Evolutionary conservation across 2,888 invertebrate genomes (phyloP).

Genomic region (Meteorus colon): DNA sequence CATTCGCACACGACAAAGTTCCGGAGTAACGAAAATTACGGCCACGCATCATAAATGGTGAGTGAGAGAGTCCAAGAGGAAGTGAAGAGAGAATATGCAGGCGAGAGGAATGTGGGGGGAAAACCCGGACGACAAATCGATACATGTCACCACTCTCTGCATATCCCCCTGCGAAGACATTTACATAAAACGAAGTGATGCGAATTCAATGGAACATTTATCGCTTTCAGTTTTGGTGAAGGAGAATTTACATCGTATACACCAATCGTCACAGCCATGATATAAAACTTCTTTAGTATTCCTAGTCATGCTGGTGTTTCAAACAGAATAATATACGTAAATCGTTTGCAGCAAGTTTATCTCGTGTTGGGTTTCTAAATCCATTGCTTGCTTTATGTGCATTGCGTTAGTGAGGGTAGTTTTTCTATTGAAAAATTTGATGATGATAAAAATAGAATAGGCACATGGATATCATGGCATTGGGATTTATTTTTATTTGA

Average conservation of each 20-base stretch:
- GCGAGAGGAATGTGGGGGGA: not conserved
- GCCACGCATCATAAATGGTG: constrained; percentile 42
- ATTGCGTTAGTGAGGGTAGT: too few relatives aligned
- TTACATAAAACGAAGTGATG: constrained; percentile 57
- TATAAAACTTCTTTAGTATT: not conserved
- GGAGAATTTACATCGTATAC: constrained; percentile 28
- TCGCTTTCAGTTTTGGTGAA: constrained; percentile 48
- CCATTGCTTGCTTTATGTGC: too few relatives aligned
- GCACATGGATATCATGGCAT: too few relatives aligned
- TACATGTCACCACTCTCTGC: constrained; percentile 42
- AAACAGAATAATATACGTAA: not conserved
- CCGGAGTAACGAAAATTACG: constrained; percentile 41
- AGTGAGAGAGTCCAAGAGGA: constrained; percentile 25
- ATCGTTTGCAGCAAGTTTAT: too few relatives aligned
- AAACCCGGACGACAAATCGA: constrained; percentile 42
- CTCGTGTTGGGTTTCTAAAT: too few relatives aligned
- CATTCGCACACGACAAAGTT: constrained; percentile 41
- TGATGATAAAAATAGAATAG: too few relatives aligned
- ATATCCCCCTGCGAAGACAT: constrained; percentile 47
- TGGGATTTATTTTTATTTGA: too few relatives aligned
- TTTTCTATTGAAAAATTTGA: too few relatives aligned
- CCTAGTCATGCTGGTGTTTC: not conserved
- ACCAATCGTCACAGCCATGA: constrained; percentile 20
- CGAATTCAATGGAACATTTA: constrained; percentile 54
- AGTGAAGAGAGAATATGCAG: not conserved